Base-by-base conservation (phyloP, 2,113 vertebrate genomes). In the Gambusia holbrooki region DNA sequence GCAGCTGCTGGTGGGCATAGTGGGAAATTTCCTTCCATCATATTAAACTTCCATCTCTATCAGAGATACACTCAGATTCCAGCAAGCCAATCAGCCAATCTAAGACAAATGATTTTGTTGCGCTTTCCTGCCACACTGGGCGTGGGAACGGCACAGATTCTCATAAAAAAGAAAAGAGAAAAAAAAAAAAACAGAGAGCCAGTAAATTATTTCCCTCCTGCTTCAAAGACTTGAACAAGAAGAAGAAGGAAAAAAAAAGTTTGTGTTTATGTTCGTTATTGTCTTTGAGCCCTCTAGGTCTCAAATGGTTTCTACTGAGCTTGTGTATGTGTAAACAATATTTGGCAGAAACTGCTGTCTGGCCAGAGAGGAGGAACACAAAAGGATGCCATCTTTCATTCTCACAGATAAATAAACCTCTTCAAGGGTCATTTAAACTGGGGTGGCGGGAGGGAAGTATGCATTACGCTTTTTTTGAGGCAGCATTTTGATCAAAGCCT, bases 121-220 rank as follows among this genome's bases (percentile, higher is more conserved):
- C 90, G 87, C 83, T 83, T 86, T 85, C 82, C 87, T 90, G 87
- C 91, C 92, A 93, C 91, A 83, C 89, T 88, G 88, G 89, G 88
- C 90, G 92, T 95, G 93, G 93, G 92, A 95, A 95, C 90, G 8
- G 87, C 48, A 35, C 73, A 81, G 85, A 90, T 85, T 89, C 91
- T 90, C 90, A 85, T 90, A 81, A 89, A 91, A 37, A 37, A 37
- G 10, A 37, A 37, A 37, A 37, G 35, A 12, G 35, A 37, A 37
- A 10, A 3, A 12, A 11, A 37, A 37, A 90, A 84, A 86, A 85
- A 83, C 51, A 5, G 25, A 60, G 27, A 74, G 73, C 81, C 88
- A 78, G 91, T 92, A 88, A 94, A 94, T 92, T 79, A 91, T 92
- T 92, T 84, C 85, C 88, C 86, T 84, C 29, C 71, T 84, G 74